Evolutionary conservation across 2,797 vertebrate genomes (phyloP), one percentile per base, ranked within the genome.

Genomic region (Crax fasciolata): DNA sequence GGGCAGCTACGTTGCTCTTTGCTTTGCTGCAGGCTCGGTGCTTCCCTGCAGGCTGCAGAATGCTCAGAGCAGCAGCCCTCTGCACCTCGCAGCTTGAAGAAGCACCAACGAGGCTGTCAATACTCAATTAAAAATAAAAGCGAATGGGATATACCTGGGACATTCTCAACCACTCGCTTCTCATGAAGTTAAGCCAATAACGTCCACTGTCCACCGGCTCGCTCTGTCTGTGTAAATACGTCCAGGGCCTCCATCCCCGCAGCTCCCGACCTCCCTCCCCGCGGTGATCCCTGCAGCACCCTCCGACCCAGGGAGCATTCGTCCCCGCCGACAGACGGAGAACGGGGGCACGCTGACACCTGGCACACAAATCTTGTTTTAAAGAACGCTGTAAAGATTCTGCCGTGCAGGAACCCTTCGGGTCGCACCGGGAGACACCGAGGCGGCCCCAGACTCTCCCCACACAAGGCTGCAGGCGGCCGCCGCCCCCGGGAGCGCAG

Each of bases 201-300:
- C 65, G 77, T 71, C 76, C 91, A 94, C 90, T 79, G 76, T 86
- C 91, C 91, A 82, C 38, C 70, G 79, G 61, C 44, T 93, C 0
- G 7, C 58, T 86, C 74, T 70, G 91, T 91, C 92, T 94, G 76
- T 96, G 79, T 96, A 95, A 94, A 96, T 95, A 96, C 94, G 96
- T 91, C 90, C 94, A 93, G 57, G 73, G 67, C 84, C 85, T 96
- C 93, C 94, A 96, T 94, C 44, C 1, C 80, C 71, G 74, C 57
- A 68, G 78, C 32, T 82, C 89, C 74, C 94, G 76, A 81, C 75
- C 93, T 90, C 76, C 52, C 89, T 59, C 66, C 2, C 23, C 73
- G 61, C 75, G 92, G 79, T 91, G 94, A 94, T 70, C 89, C 82
- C 90, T 59, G 15, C 72, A 93, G 63, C 76, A 91, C 82, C 89